These are phyloP conservation scores for Drosophila nannoptera DNA, from an alignment of 1,140 invertebrate species.

Conservation along the genomic window DNA sequence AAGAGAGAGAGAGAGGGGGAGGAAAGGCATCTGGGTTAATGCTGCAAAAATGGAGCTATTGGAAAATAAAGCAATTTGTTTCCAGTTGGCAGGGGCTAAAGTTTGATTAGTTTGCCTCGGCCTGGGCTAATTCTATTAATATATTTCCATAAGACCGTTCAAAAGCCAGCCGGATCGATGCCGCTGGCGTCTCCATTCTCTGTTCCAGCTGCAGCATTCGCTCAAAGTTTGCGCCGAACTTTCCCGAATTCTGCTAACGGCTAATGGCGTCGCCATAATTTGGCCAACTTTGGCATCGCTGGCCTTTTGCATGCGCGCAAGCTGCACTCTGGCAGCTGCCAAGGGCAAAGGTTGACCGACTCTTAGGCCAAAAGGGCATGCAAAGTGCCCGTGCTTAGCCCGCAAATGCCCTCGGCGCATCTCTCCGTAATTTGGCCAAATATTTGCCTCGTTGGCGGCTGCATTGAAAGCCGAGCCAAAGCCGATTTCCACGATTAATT, in stretches of 20 bases:
- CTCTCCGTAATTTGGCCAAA: constrained; percentile 6
- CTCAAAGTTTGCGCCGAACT: constrained; percentile 22
- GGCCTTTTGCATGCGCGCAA: constrained; percentile 21
- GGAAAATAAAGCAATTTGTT: constrained; percentile 75
- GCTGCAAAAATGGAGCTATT: constrained; percentile 53
- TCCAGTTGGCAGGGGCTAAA: constrained; percentile 44
- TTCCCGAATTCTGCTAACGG: constrained; percentile 12
- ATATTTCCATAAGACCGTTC: constrained; percentile 47
- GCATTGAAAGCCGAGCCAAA: neutral
- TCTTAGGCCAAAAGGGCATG: constrained; percentile 41
- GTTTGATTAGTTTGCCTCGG: constrained; percentile 72
- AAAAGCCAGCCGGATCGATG: constrained; percentile 49
- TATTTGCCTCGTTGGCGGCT: neutral
- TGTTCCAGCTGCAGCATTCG: constrained; percentile 13
- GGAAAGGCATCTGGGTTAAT: constrained; percentile 43
- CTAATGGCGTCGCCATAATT: constrained; percentile 35
- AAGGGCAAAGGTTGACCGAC: constrained; percentile 4
- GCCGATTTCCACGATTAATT: constrained; percentile 7
- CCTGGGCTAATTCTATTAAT: constrained; percentile 70
- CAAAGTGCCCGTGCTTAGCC: constrained; percentile 42
- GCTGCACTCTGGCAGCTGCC: neutral
- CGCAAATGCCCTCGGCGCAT: constrained; percentile 12
- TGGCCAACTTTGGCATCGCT: constrained; percentile 11
- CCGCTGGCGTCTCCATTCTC: neutral
- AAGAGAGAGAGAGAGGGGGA: too few species aligned